Conservation (phyloP, 2,113 vertebrate genomes). For the Rana temporaria region DNA sequence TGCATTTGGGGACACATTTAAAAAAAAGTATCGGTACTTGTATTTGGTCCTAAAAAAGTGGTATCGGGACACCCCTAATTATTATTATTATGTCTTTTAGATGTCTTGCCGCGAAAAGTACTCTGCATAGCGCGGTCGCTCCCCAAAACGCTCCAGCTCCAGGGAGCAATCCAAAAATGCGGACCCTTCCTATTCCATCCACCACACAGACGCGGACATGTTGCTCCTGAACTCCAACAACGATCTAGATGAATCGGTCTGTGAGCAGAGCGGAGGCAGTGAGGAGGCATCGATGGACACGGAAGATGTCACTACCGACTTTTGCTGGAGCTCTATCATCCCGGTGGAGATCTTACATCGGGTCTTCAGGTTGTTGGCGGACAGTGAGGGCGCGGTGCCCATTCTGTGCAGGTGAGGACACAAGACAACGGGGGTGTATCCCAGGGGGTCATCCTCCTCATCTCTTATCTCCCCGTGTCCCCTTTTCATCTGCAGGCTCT, state of each 20-base stretch:
- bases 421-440: not conserved
- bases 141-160: no score
- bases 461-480: not conserved
- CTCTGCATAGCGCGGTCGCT: no score
- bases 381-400: slow-evolving; percentile 79
- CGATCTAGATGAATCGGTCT: slow-evolving; percentile 4
- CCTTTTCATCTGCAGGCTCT: slow-evolving; percentile 69
- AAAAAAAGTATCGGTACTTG: no score
- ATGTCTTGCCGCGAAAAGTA: no score
- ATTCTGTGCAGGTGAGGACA: slow-evolving; percentile 83
- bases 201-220: slow-evolving; percentile 66
- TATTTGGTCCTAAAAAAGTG: no score
- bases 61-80: no score
- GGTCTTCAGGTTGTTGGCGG: slow-evolving; percentile 76
- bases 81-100: no score
- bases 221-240: slow-evolving; percentile 64
- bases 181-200: slow-evolving; percentile 54
- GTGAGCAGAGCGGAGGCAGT: not conserved
- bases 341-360: slow-evolving; percentile 83
- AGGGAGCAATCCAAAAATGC: no score
- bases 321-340: slow-evolving; percentile 65
- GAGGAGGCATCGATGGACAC: no score
- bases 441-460: not conserved
- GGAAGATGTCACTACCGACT: not conserved
- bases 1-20: no score